phyloP scores from a whole-genome alignment of 2,888 invertebrate genomes.

The Drosophila borealis region DNA sequence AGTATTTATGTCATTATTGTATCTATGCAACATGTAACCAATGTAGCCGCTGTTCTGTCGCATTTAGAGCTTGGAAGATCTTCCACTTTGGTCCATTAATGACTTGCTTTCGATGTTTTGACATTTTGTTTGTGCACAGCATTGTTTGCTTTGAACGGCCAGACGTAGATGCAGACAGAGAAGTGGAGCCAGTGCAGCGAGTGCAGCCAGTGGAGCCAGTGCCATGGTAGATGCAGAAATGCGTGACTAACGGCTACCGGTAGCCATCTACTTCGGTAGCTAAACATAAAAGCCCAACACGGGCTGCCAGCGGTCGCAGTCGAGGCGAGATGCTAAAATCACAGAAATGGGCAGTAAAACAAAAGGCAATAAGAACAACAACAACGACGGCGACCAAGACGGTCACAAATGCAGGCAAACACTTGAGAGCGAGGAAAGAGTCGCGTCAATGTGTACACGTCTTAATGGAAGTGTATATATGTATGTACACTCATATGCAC shows the following conservation, averaged over 20 bases:
- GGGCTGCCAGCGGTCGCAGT: conserved; percentile 23
- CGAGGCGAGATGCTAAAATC: conserved; percentile 68
- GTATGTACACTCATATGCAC: conserved; percentile 54
- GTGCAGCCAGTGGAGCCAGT: conserved; percentile 23
- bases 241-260: conserved; percentile 82
- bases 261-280: conserved; percentile 81
- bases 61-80: conserved; percentile 12
- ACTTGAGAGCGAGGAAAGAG: conserved; percentile 70
- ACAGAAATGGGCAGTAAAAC: conserved; percentile 73
- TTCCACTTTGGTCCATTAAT: conserved; percentile 66
- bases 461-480: conserved; percentile 84
- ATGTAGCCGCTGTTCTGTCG: neutral
- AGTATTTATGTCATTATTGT: neutral
- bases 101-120: conserved; percentile 74
- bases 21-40: conserved; percentile 4
- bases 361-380: conserved; percentile 54
- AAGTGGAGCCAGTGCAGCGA: conserved; percentile 17
- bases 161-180: conserved; percentile 31
- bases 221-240: conserved; percentile 70
- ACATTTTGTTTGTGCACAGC: conserved; percentile 61
- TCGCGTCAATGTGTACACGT: conserved; percentile 83
- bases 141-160: conserved; percentile 58
- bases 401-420: conserved; percentile 75
- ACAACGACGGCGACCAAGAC: conserved; percentile 14
- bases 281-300: conserved; percentile 68